These are phyloP conservation scores for Copsychus sechellarum DNA, from an alignment of 2,113 vertebrate genomes.

Conservation along the genomic window DNA sequence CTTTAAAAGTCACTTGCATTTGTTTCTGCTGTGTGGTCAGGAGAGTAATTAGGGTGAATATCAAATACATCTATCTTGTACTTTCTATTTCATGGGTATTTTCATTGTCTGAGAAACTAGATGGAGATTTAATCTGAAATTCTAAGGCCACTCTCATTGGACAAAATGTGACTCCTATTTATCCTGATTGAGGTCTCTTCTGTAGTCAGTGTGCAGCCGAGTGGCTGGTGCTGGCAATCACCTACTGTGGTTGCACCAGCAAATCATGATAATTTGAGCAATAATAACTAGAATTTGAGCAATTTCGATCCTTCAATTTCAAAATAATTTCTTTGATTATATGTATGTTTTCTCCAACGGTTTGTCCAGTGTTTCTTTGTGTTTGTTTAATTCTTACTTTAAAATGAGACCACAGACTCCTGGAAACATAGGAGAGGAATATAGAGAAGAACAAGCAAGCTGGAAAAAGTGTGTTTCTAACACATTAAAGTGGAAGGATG, in stretches of 20 bases:
- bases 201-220: neutral
- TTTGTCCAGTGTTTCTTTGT: neutral
- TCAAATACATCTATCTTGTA: neutral
- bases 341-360: neutral
- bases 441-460: neutral
- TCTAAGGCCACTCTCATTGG: neutral
- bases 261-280: neutral
- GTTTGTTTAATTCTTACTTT: neutral
- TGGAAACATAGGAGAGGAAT: neutral
- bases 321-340: neutral
- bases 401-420: neutral
- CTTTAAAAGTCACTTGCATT: neutral
- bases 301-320: neutral
- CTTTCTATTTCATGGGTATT: neutral
- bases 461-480: neutral
- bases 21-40: neutral
- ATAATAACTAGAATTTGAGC: neutral
- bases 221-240: neutral
- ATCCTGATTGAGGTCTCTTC: neutral
- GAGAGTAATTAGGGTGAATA: neutral
- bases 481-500: neutral
- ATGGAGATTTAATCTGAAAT: neutral
- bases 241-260: neutral
- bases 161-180: neutral
- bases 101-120: neutral